Percentiles rank a stretch among this genome's conserved stretches.
Conservation (phyloP, 1,140 invertebrate genomes). For the Calliopsis andreniformis region DNA sequence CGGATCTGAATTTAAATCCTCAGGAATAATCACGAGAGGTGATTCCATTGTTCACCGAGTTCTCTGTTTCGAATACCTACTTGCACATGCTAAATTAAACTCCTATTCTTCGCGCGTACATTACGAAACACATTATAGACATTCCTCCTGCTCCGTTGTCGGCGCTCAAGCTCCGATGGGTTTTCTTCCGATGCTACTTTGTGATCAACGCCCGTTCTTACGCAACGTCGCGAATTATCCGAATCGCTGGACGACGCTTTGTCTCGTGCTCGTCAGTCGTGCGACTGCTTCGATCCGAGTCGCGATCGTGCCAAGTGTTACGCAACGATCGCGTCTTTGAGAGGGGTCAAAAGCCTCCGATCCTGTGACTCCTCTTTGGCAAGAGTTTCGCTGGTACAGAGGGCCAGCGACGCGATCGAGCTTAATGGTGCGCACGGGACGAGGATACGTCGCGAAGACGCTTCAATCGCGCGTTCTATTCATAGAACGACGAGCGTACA, state of each 20-base stretch:
- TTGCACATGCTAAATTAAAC: too few relatives aligned
- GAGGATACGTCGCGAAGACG: conserved; percentile 40
- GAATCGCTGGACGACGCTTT: neutral
- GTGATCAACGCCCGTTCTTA: neutral
- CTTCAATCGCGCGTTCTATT: conserved; percentile 53
- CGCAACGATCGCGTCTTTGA: conserved; percentile 31
- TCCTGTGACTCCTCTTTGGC: conserved; percentile 37
- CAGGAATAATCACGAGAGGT: too few relatives aligned
- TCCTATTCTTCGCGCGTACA: too few relatives aligned
- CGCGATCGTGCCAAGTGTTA: conserved; percentile 45
- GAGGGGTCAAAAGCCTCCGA: conserved; percentile 46
- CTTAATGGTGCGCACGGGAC: conserved; percentile 49
- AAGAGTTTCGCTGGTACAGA: conserved; percentile 20
- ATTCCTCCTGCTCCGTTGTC: too few relatives aligned
- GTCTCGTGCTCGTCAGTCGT: conserved; percentile 6
- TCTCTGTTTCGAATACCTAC: too few relatives aligned
- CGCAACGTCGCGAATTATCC: conserved; percentile 2
- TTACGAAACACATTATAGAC: too few relatives aligned
- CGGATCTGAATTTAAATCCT: too few relatives aligned
- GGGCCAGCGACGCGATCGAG: conserved; percentile 6
- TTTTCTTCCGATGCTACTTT: neutral
- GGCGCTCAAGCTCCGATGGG: neutral
- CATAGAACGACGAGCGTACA: conserved; percentile 55
- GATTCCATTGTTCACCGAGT: too few relatives aligned
- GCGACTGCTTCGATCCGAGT: conserved; percentile 29